phyloP scores from a whole-genome alignment of 2,797 vertebrate genomes.

The Pseudochaenichthys georgianus region DNA sequence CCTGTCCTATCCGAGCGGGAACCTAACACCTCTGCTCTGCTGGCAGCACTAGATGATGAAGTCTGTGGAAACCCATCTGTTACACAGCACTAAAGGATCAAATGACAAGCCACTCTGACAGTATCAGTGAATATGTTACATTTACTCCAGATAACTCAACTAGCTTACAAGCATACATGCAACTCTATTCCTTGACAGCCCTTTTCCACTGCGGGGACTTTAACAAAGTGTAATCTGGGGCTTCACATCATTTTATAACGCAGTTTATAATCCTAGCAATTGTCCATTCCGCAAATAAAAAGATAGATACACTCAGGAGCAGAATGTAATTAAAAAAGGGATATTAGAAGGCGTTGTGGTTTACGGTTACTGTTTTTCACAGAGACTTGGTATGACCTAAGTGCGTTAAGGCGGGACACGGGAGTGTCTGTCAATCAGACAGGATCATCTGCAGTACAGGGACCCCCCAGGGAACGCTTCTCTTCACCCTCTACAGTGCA shows the following conservation, averaged over 20 bases:
- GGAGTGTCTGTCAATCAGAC: too few species aligned
- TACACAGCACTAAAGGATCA: slow-evolving; percentile 10
- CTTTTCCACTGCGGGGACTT: neutral
- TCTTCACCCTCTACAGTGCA: too few species aligned
- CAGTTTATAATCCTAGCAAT: too few species aligned
- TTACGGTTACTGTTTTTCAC: too few species aligned
- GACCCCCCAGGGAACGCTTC: too few species aligned
- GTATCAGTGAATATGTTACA: slow-evolving; percentile 5
- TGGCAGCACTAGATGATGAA: slow-evolving; percentile 15
- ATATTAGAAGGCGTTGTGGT: too few species aligned
- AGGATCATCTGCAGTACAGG: too few species aligned
- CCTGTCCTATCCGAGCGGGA: slow-evolving; percentile 29
- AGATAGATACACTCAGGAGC: too few species aligned
- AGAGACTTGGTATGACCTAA: too few species aligned
- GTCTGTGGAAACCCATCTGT: slow-evolving; percentile 33
- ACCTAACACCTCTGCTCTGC: slow-evolving; percentile 38
- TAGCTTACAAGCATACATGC: neutral
- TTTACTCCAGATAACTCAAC: neutral
- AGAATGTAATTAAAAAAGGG: too few species aligned
- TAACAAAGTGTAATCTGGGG: neutral
- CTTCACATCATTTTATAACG: neutral
- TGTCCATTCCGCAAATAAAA: too few species aligned
- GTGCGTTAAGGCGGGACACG: too few species aligned
- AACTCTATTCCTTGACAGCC: neutral
- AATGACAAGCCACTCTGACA: slow-evolving; percentile 20